Base-by-base conservation (phyloP, 2,113 vertebrate genomes). In the Catharus minimus region DNA sequence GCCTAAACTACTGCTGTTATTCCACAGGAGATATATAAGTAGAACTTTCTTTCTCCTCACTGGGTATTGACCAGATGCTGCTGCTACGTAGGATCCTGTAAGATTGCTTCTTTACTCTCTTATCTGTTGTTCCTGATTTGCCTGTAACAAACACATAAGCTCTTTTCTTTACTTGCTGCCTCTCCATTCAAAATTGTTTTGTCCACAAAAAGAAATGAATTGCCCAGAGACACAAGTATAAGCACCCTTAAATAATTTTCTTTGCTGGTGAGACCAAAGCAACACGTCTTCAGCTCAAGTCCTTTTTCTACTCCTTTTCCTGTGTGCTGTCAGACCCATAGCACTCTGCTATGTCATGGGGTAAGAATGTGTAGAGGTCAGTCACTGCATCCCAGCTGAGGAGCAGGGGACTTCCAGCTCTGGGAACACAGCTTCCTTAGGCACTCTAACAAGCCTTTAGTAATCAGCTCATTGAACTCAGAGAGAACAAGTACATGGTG, bases 351-450 rank as follows among this genome's bases (percentile, higher is more conserved):
- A 53, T 61, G 74, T 84, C 69, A 87, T 6, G 26, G 77, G 53
- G 32, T 33, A 85, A 46, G 91, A 90, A 82, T 65, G 74, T 26
- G 61, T 65, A 53, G 84, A 61, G 74, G 77, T 95, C 86, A 64
- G 61, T 81, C 41, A 9, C 61, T 72, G 50, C 0, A 1, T 79
- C 66, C 69, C 84, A 84, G 74, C 74, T 87, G 89, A 92, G 89
- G 68, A 74, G 49, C 61, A 10, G 73, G 81, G 86, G 73, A 96
- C 91, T 95, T 92, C 81, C 91, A 94, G 87, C 58, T 57, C 66
- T 89, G 87, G 92, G 81, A 84, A 57, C 49, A 13, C 1, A 78
- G 38, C 46, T 83, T 74, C 61, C 61, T 67, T 60, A 65, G 41
- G 74, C 2, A 0, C 62, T 41, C 27, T 11, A 53, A 53, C n/a